Evolutionary conservation across 2,797 vertebrate genomes (phyloP).

Genomic region (Fringilla coelebs): DNA sequence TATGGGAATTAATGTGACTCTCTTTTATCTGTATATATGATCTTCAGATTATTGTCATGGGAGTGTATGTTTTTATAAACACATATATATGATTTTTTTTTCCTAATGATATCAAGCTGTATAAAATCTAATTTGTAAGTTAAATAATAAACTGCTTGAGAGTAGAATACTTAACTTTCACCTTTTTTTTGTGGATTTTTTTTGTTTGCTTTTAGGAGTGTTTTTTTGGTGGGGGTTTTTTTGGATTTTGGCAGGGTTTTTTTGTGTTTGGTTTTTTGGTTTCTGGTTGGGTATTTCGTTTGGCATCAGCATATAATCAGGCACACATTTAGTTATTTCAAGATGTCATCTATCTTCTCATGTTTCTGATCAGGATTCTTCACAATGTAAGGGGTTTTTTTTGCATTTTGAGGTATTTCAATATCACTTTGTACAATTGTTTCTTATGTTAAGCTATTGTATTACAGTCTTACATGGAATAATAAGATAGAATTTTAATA

Average conservation of each 20-base stretch:
- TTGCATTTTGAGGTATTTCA: not conserved
- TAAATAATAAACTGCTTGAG: not conserved
- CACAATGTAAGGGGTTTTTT: not conserved
- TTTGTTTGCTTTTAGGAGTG: not conserved
- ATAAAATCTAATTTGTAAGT: not conserved
- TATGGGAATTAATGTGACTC: not conserved
- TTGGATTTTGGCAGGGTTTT: fast-evolving
- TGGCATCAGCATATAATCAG: not conserved
- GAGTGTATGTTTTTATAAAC: not conserved
- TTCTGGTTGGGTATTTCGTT: not conserved
- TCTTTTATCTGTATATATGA: not conserved
- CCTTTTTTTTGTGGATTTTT: not conserved
- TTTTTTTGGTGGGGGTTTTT: fast-evolving
- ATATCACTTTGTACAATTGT: constrained; percentile 40
- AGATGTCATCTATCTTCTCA: not conserved
- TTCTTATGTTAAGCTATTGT: constrained; percentile 36
- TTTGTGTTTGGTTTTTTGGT: not conserved
- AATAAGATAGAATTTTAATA: constrained; percentile 24
- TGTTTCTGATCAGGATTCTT: constrained; percentile 14
- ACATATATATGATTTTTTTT: not conserved
- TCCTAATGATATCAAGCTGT: not conserved
- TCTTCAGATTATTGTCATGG: not conserved
- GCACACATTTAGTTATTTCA: not conserved
- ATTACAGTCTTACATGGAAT: constrained; percentile 38
- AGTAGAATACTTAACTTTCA: not conserved